Conservation (phyloP, 1,140 invertebrate species). For the Pseudomyrmex gracilis region DNA sequence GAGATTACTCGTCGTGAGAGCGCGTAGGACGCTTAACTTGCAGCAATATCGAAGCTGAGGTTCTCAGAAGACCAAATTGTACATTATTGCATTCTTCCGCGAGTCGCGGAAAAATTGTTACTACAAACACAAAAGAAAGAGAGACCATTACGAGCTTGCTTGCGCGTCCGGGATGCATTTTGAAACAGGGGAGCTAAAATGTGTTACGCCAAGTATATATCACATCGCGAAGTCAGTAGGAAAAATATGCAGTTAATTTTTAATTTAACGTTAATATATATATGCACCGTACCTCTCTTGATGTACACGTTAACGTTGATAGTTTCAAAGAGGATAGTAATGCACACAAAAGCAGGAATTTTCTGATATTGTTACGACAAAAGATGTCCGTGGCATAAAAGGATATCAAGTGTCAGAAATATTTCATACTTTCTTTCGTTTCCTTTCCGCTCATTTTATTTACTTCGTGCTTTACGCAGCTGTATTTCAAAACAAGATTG, state of each 20-base stretch:
- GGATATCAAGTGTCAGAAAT: constrained; percentile 52
- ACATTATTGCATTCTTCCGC: constrained; percentile 43
- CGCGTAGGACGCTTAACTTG: constrained; percentile 11
- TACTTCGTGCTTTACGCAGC: constrained; percentile 43
- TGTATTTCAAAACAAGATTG: constrained; percentile 43
- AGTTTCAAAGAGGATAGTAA: constrained; percentile 29
- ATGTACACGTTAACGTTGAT: neutral
- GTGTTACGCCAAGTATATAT: neutral
- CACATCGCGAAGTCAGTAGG: neutral
- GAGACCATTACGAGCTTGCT: neutral
- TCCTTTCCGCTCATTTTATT: constrained; percentile 31
- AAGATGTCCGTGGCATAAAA: constrained; percentile 41
- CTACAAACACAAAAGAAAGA: neutral
- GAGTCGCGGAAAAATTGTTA: neutral
- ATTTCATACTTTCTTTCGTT: constrained; percentile 55
- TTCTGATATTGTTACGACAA: constrained; percentile 25
- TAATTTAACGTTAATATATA: constrained; percentile 27
- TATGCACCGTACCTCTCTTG: no score
- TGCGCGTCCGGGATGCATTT: neutral
- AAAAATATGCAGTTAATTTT: constrained; percentile 34
- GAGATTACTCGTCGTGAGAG: neutral
- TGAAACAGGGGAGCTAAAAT: neutral
- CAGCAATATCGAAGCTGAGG: neutral
- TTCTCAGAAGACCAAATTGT: constrained; percentile 36
- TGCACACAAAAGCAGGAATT: constrained; percentile 6